Base-by-base conservation (phyloP, 2,797 vertebrate genomes). In the Pseudochirops cupreus region DNA sequence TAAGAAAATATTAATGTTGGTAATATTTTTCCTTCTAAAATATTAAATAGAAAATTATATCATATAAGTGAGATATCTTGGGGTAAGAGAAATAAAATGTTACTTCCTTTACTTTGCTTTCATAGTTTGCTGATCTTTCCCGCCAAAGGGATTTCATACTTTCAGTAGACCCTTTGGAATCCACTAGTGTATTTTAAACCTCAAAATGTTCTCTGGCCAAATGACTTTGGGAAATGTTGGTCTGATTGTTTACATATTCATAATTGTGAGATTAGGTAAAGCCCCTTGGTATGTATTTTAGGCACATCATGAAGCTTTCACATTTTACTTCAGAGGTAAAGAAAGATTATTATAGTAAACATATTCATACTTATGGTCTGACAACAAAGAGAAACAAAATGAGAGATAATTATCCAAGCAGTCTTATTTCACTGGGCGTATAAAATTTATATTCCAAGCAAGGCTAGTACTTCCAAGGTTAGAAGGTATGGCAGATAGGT, bases 291-390 rank as follows among this genome's bases (percentile, higher is more conserved):
- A 39, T 56, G 16, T 54, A 56, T 52, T 94, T 56, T 93, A 56
- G 90, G 93, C 10, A 82, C 33, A 93, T 13, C 92, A 33, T 89
- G 12, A 95, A 91, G 46, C 31, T 29, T 13, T 93, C 56, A 87
- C 50, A 9, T 94, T 56, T 58, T 96, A 93, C 95, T 92, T 55
- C 56, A 95, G 67, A 95, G 91, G 82, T 94, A 87, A 94, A 82
- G 29, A 33, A 94, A 92, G 29, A 33, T 90, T 24, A 39, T 92
- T 7, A 90, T 29, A 91, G 39, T 52, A 39, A 91, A 62, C 58
- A 90, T 90, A 54, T 95, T 96, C 52, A 95, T 24, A 31, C 29
- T 97, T 4, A 54, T 91, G n/a, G 7, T 89, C 18, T 95, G 91
- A 92, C 55, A 96, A 0, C 29, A 62, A 26, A 96, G 31, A 90